Evolutionary conservation across 2,797 vertebrate genomes (phyloP).

Genomic region (Sebastes melanostomus): DNA sequence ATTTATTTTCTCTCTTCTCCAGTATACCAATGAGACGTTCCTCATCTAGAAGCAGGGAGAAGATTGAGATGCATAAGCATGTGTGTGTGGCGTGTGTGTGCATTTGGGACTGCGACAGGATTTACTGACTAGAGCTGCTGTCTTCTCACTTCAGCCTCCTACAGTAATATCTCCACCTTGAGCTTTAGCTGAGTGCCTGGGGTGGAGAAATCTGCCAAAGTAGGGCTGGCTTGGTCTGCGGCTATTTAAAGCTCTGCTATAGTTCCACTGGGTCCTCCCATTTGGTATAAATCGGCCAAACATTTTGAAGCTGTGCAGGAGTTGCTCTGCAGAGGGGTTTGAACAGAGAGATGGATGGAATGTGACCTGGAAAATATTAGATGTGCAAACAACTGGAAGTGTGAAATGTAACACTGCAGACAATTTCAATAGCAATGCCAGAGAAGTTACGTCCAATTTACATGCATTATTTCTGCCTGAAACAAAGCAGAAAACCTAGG

Average conservation of each 20-base stretch:
- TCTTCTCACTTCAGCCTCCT: conserved; percentile 19
- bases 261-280: conserved; percentile 54
- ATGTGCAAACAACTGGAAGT: background rate
- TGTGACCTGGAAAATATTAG: conserved; percentile 1
- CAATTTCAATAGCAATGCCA: too few relatives aligned
- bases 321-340: conserved; percentile 12
- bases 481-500: background rate
- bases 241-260: conserved; percentile 70
- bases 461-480: background rate
- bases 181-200: conserved; percentile 31
- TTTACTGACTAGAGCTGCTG: conserved; percentile 26
- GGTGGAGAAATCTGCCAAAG: conserved; percentile 61
- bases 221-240: conserved; percentile 67
- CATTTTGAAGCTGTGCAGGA: conserved; percentile 48
- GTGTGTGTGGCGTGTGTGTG: background rate
- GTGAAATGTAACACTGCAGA: background rate
- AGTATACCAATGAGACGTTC: background rate
- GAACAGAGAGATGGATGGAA: conserved; percentile 14
- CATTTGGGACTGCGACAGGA: conserved; percentile 16
- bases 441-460: background rate
- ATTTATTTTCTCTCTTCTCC: background rate
- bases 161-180: conserved; percentile 37
- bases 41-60: background rate
- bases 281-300: conserved; percentile 69
- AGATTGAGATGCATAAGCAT: background rate